Evolutionary conservation across 2,888 invertebrate genomes (phyloP).

Genomic region (Taenaris catops): DNA sequence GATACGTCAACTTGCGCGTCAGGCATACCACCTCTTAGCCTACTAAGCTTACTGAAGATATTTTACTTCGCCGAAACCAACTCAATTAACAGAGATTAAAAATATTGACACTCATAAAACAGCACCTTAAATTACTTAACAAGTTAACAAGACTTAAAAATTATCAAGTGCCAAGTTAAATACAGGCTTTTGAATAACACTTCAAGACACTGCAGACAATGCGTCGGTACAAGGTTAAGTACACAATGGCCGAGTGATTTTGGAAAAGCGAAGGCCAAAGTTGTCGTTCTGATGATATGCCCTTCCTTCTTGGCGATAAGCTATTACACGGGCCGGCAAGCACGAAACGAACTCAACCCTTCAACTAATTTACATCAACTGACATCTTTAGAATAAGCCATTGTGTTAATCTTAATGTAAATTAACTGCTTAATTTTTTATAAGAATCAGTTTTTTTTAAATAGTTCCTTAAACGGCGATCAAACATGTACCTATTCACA

Average conservation of each 20-base stretch:
- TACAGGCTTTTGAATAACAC: too few species aligned
- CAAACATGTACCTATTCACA: too few species aligned
- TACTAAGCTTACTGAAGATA: too few species aligned
- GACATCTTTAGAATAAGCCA: slow-evolving; percentile 16
- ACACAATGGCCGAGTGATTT: slow-evolving; percentile 64
- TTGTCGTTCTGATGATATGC: slow-evolving; percentile 55
- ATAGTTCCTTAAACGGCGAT: too few species aligned
- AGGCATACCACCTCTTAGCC: too few species aligned
- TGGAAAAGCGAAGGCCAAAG: slow-evolving; percentile 67
- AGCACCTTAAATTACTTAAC: too few species aligned
- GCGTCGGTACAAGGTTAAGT: slow-evolving; percentile 38
- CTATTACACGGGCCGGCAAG: slow-evolving; percentile 55
- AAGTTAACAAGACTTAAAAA: too few species aligned
- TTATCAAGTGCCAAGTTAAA: slow-evolving; percentile 39
- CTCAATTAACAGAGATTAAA: too few species aligned
- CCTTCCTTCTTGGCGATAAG: slow-evolving; percentile 55
- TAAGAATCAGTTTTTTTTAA: too few species aligned
- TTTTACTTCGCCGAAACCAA: too few species aligned
- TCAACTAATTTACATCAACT: slow-evolving; percentile 17
- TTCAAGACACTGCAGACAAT: slow-evolving; percentile 29
- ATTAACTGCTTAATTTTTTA: slow-evolving; percentile 2
- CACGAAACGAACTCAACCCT: slow-evolving; percentile 29
- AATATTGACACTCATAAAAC: too few species aligned
- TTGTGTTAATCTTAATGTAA: slow-evolving; percentile 5
- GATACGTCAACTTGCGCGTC: too few species aligned